A percentile compares a stretch with the other conserved stretches of the same genome.
Evolutionary conservation across 2,797 vertebrate species (phyloP).

Genomic region (Hylomyscus alleni): DNA sequence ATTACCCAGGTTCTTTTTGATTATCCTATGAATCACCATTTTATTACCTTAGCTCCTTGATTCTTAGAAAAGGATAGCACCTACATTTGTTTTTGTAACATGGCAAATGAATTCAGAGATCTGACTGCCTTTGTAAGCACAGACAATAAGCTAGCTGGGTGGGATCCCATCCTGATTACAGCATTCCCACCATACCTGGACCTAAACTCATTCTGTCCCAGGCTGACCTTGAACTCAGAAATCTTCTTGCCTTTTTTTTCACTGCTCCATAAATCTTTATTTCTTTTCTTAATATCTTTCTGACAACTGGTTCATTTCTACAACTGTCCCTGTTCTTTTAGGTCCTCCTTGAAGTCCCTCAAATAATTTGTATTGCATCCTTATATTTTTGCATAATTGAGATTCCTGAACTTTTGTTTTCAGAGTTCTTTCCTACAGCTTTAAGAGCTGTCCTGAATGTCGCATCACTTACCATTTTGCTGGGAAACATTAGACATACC

Average conservation of each 20-base stretch:
- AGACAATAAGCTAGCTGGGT: not conserved
- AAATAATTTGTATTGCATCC: not conserved
- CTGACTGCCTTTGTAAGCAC: not conserved
- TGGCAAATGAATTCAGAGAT: not conserved
- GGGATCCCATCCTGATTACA: not conserved
- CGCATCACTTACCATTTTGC: not conserved
- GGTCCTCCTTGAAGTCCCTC: not conserved
- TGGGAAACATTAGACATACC: not conserved
- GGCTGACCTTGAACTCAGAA: not conserved
- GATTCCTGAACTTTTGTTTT: not conserved
- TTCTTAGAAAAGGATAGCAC: not conserved
- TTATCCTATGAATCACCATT: not conserved
- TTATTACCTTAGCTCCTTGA: not conserved
- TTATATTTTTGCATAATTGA: not conserved
- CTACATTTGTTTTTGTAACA: not conserved
- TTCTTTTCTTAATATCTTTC: not conserved
- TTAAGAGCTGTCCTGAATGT: not conserved
- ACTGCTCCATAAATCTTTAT: not conserved
- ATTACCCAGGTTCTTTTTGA: not conserved
- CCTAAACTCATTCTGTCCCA: not conserved
- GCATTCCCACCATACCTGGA: not conserved
- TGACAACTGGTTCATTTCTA: not conserved
- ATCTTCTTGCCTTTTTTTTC: not conserved
- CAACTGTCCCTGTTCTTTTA: not conserved
- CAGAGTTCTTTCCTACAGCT: not conserved